Conservation (phyloP, 2,113 vertebrate genomes). For the Oplegnathus fasciatus region DNA sequence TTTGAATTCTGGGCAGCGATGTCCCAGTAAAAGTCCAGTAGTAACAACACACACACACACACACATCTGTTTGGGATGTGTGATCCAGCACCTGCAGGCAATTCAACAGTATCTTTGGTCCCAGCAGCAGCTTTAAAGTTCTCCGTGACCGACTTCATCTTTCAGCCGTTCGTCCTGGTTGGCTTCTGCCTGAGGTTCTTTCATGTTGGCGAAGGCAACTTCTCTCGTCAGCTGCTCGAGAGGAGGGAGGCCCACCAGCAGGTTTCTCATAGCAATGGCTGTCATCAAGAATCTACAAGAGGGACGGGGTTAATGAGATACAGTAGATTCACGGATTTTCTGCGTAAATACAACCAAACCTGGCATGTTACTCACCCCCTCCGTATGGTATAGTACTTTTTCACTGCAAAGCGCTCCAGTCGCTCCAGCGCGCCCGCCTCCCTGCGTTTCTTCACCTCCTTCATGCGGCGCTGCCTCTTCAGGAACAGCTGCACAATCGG, state of each 20-base stretch:
- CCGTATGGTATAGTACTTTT: constrained; percentile 90
- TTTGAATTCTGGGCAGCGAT: not conserved
- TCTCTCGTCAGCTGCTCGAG: constrained; percentile 90
- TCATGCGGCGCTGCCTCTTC: constrained; percentile 86
- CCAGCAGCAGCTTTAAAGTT: constrained; percentile 73
- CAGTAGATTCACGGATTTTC: not conserved
- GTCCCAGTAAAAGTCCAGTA: constrained; percentile 67
- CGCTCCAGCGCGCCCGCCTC: constrained; percentile 83
- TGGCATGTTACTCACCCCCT: constrained; percentile 85
- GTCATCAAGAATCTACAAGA: constrained; percentile 92
- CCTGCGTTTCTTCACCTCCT: constrained; percentile 86
- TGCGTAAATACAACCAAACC: not conserved
- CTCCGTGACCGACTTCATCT: constrained; percentile 79
- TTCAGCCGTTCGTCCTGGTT: constrained; percentile 71
- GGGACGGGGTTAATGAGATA: not conserved
- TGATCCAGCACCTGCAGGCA: constrained; percentile 33
- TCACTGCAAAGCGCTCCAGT: constrained; percentile 85
- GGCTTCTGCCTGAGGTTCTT: constrained; percentile 71
- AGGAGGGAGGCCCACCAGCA: constrained; percentile 89
- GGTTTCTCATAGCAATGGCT: constrained; percentile 91
- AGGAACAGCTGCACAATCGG: constrained; percentile 88
- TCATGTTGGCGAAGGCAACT: constrained; percentile 90
- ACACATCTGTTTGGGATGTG: not conserved
- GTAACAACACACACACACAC: constrained; percentile 24
- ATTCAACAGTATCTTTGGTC: not conserved